Conservation (phyloP, 2,113 vertebrate genomes). For the Lanius ludovicianus region DNA sequence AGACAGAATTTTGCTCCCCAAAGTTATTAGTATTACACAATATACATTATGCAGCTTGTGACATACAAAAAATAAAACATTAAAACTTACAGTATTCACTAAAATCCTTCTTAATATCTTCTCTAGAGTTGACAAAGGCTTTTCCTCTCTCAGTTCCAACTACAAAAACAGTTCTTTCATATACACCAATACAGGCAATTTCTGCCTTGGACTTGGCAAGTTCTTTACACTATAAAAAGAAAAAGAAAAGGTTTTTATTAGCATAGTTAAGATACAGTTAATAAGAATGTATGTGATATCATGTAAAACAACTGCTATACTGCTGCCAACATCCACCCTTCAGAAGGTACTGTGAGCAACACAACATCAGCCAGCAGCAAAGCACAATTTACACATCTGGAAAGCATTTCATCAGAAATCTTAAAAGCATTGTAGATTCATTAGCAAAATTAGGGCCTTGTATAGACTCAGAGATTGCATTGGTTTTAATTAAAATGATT, state of each 20-base stretch:
- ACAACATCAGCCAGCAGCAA: not conserved
- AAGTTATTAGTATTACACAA: not conserved
- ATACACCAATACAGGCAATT: constrained; percentile 80
- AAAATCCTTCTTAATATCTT: constrained; percentile 82
- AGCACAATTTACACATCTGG: not conserved
- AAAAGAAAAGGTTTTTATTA: constrained; percentile 22
- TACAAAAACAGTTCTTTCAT: constrained; percentile 77
- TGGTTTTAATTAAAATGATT: not conserved
- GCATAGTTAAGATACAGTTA: not conserved
- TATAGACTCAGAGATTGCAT: not conserved
- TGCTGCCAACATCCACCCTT: not conserved
- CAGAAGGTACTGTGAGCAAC: not conserved
- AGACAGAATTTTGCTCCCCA: not conserved
- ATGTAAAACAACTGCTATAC: not conserved
- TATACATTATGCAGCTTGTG: not conserved
- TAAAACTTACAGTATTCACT: constrained; percentile 80
- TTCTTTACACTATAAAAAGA: constrained; percentile 77
- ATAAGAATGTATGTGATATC: not conserved
- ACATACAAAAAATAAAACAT: not conserved
- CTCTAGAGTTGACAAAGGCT: constrained; percentile 77
- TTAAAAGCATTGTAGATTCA: not conserved
- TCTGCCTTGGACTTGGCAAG: constrained; percentile 82
- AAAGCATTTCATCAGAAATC: not conserved
- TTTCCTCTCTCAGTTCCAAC: constrained; percentile 81
- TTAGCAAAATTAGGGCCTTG: not conserved